Conservation (phyloP, 2,113 vertebrate genomes). For the Psettodes erumei region DNA sequence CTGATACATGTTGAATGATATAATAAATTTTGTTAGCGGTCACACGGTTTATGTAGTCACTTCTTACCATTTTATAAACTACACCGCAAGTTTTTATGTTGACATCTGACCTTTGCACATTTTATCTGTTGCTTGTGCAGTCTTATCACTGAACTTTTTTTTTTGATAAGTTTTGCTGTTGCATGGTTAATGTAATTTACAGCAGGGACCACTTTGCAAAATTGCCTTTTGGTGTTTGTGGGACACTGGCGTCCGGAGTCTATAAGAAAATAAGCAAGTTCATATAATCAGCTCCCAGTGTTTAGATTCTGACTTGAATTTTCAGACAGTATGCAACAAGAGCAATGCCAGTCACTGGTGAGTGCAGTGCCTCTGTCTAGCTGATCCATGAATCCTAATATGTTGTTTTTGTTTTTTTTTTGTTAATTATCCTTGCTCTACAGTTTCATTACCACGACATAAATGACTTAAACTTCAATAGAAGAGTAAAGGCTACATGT, state of each 20-base stretch:
- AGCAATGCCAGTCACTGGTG: not conserved
- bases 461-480: not conserved
- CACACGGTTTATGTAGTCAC: not conserved
- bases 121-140: not conserved
- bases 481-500: not conserved
- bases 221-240: not conserved
- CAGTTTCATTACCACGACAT: conserved; percentile 3
- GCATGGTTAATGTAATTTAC: not conserved
- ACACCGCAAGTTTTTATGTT: not conserved
- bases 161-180: not conserved
- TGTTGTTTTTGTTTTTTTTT: not conserved
- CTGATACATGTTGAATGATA: not conserved
- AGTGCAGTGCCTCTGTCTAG: not conserved
- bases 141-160: not conserved
- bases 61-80: not conserved
- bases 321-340: not conserved
- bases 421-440: not conserved
- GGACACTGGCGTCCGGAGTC: not conserved
- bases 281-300: not conserved
- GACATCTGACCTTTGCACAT: conserved; percentile 1
- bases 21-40: not conserved
- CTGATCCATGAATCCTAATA: not conserved
- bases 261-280: not conserved
- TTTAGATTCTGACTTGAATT: not conserved
- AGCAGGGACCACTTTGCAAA: not conserved